phyloP scores from a whole-genome alignment of 64 coral and sea anemone species.

The Pocillopora damicornis region DNA sequence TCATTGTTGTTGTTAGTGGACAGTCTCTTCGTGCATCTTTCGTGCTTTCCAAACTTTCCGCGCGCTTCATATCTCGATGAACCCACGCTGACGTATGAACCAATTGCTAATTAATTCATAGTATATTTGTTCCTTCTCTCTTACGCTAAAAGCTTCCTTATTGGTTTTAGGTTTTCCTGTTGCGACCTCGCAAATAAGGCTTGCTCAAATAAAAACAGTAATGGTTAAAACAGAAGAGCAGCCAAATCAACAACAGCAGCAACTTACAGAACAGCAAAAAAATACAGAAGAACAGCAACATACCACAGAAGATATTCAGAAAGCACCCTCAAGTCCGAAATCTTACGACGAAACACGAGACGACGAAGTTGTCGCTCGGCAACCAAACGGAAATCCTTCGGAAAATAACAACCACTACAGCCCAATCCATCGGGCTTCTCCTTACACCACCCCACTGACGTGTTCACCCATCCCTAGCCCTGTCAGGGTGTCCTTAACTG shows the following conservation, averaged over 20 bases:
- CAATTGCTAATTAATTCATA: no score
- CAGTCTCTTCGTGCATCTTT: not conserved
- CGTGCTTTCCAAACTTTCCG: no score
- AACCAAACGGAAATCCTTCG: not conserved
- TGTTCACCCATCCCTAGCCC: not conserved
- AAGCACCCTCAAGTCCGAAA: not conserved
- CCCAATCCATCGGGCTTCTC: not conserved
- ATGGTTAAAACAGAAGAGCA: slow-evolving; percentile 34
- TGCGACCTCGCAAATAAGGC: slow-evolving; percentile 5
- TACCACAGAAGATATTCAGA: slow-evolving; percentile 6
- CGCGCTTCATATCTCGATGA: no score
- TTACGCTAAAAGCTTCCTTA: not conserved
- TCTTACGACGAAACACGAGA: not conserved
- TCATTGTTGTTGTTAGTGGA: not conserved
- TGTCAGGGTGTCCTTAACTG: not conserved
- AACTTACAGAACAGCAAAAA: not conserved
- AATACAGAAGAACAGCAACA: not conserved
- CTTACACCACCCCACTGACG: slow-evolving; percentile 9
- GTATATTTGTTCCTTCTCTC: no score
- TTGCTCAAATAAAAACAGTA: slow-evolving; percentile 17
- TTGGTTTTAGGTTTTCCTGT: not conserved
- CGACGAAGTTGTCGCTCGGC: slow-evolving; percentile 4
- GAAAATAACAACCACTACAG: not conserved
- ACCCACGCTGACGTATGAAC: no score
- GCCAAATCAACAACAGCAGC: not conserved